Base-by-base conservation (phyloP, 2,888 invertebrate species). In the Drosophila rubida region DNA sequence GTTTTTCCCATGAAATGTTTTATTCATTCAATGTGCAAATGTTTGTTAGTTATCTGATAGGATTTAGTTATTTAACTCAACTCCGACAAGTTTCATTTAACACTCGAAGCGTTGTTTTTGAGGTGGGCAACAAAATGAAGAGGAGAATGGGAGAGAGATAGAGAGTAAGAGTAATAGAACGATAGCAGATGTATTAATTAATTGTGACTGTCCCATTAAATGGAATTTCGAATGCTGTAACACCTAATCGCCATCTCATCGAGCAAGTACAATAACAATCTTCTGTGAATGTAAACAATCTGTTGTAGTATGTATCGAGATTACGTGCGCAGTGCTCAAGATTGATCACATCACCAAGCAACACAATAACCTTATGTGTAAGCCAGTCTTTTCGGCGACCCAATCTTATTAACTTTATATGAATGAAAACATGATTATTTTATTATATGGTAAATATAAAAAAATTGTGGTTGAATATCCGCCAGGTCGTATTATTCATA, bases 191-290 rank as follows among this genome's bases (percentile, higher is more conserved):
- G 25, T 61, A 61, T 66, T 27, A 11, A 35, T 35, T 23, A 35
- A 57, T 66, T 57, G 71, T 71, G 61, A 76, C 60, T 65, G 73
- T 75, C 65, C 71, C 71, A 75, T 71, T 58, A 1, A 74, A 74
- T 76, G 66, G 72, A 57, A 61, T 65, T 25, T 49, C 11, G 27
- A 60, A 51, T 46, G 8, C 22, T 48, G 32, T 11, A 32, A 14
- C 6, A 6, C 14, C 2, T 42, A 44, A 42, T 32, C n/a, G 9
- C 32, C 48, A 50, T 32, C 25, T 45, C 60, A 51, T 39, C 14
- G 53, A 58, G 30, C 9, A 7, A 48, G 58, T 45, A 37, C 42
- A 64, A 55, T 45, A 45, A 44, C 41, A 32, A 32, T 11, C 5
- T 11, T 32, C 11, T n/a, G n/a, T n/a, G 0, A 32, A 32, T 32